phyloP scores from a whole-genome alignment of 2,113 vertebrate genomes.

The Amblyopsis rosae region DNA sequence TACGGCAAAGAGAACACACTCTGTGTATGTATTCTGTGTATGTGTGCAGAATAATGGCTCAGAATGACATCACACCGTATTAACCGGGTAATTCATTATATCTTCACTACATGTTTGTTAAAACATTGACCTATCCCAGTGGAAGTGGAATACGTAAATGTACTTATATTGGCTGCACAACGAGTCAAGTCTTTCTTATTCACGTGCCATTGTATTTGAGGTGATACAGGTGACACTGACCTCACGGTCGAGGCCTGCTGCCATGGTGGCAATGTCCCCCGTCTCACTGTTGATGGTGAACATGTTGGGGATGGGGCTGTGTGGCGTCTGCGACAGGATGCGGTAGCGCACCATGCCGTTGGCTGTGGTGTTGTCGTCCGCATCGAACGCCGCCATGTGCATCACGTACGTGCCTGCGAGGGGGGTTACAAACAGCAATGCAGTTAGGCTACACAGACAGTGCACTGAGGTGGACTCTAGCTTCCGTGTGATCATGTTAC shows the following conservation, averaged over 20 bases:
- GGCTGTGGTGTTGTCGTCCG: slow-evolving; percentile 89
- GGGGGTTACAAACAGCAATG: slow-evolving; percentile 11
- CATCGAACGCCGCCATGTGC: slow-evolving; percentile 91
- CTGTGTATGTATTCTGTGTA: too few species aligned
- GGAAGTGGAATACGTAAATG: not conserved
- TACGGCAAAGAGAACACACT: too few species aligned
- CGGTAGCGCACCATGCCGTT: slow-evolving; percentile 96
- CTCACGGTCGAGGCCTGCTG: slow-evolving; percentile 93
- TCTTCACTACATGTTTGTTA: not conserved
- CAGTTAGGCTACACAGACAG: not conserved
- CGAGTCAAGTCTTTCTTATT: not conserved
- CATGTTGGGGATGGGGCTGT: slow-evolving; percentile 95
- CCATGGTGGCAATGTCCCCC: slow-evolving; percentile 91
- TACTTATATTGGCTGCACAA: not conserved
- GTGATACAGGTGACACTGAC: slow-evolving; percentile 66
- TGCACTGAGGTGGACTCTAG: slow-evolving; percentile 5
- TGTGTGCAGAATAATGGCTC: too few species aligned
- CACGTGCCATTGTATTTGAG: not conserved
- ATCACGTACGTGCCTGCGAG: slow-evolving; percentile 91
- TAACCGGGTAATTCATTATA: slow-evolving; percentile 5
- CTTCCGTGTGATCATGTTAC: slow-evolving; percentile 38
- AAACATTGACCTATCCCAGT: not conserved
- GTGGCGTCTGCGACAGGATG: slow-evolving; percentile 90
- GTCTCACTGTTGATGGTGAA: slow-evolving; percentile 97
- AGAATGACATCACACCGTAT: not conserved